These are phyloP conservation scores for Sula dactylatra DNA, from an alignment of 2,113 vertebrate species.

Conservation along the genomic window DNA sequence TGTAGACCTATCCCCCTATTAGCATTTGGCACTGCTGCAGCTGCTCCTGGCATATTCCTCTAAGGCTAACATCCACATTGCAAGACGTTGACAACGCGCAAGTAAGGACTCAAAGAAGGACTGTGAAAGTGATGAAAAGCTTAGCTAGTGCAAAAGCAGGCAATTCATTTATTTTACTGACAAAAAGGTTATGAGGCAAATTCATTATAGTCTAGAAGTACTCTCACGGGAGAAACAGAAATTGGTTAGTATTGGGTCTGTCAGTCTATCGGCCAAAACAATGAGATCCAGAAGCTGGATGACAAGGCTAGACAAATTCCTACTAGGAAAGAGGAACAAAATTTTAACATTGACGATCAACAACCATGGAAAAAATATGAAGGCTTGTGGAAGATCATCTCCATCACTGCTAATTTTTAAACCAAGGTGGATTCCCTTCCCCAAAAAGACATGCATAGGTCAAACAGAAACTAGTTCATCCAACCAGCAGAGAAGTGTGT, in stretches of 20 bases:
- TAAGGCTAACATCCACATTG: background rate
- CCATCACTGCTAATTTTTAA: background rate
- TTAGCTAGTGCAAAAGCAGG: background rate
- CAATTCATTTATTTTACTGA: background rate
- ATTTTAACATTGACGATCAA: background rate
- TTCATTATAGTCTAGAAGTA: background rate
- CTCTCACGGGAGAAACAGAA: background rate
- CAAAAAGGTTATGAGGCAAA: constrained; percentile 4
- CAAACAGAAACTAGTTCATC: background rate
- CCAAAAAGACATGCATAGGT: background rate
- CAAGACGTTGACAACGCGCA: background rate
- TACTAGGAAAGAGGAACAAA: background rate
- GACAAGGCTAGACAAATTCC: background rate
- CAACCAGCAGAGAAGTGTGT: background rate
- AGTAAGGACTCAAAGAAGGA: background rate
- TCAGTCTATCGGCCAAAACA: background rate
- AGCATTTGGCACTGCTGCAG: background rate
- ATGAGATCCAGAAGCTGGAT: background rate
- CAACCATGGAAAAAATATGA: background rate
- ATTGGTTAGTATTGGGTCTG: background rate
- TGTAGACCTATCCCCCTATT: background rate
- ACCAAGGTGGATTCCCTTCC: background rate
- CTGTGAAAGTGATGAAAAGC: background rate
- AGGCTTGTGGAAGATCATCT: background rate
- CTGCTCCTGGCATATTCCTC: background rate